phyloP scores from a whole-genome alignment of 2,888 invertebrate genomes.

The Ptychoptera contaminata region DNA sequence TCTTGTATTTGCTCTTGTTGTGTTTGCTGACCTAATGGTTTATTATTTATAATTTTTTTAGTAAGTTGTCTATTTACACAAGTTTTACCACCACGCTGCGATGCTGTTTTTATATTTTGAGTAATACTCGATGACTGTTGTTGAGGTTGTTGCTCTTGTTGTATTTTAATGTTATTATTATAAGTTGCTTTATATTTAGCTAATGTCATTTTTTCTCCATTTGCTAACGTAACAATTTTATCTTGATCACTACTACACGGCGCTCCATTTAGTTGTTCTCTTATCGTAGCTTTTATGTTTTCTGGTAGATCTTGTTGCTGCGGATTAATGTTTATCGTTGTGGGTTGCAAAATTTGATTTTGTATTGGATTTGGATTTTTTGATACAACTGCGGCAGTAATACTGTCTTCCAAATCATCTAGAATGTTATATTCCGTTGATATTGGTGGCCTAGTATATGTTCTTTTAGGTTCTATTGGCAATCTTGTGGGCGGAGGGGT shows the following conservation, averaged over 20 bases:
- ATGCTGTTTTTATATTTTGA: too few species aligned
- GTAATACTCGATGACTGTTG: conserved; percentile 3
- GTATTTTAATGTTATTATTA: background rate
- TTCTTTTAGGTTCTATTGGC: background rate
- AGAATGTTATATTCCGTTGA: conserved; percentile 23
- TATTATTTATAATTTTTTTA: background rate
- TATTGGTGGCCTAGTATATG: conserved; percentile 3
- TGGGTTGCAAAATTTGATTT: background rate
- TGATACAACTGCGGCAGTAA: conserved; percentile 35
- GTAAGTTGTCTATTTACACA: background rate
- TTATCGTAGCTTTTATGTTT: conserved; percentile 17
- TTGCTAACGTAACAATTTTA: conserved; percentile 30
- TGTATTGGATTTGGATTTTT: conserved; percentile 8
- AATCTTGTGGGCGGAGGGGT: background rate
- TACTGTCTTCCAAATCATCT: conserved; percentile 38
- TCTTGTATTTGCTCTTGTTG: background rate
- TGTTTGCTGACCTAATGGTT: background rate
- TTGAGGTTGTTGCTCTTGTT: conserved; percentile 3
- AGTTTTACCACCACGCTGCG: background rate
- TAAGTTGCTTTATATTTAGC: conserved; percentile 26
- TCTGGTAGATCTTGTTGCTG: conserved; percentile 14
- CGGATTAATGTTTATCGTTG: conserved; percentile 1
- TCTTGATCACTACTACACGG: conserved; percentile 29
- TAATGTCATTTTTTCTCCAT: conserved; percentile 33
- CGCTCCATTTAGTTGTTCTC: conserved; percentile 13